phyloP scores from a whole-genome alignment of 1,140 invertebrate species.

The Meloidogyne floridensis region DNA sequence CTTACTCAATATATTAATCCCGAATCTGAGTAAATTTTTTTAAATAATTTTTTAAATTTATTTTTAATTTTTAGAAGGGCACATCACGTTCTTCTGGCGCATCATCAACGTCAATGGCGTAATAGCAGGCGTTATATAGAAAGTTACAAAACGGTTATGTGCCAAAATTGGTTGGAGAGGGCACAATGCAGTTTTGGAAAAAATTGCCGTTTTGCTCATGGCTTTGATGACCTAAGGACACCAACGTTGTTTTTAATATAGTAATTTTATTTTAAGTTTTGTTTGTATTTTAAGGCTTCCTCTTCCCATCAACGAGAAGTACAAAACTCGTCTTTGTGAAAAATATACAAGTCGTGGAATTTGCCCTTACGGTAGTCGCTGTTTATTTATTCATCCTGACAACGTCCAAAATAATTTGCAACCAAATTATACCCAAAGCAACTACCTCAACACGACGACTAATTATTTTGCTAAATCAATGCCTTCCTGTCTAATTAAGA shows the following conservation, averaged over 20 bases:
- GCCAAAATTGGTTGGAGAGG: constrained; percentile 57
- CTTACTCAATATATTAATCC: constrained; percentile 25
- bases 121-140: constrained; percentile 30
- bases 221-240: constrained; percentile 49
- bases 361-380: constrained; percentile 56
- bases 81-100: constrained; percentile 3
- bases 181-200: constrained; percentile 51
- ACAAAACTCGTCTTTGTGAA: constrained; percentile 59
- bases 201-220: constrained; percentile 57
- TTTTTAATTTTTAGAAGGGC: constrained; percentile 18
- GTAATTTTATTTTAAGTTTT: constrained; percentile 7
- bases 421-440: too few species aligned
- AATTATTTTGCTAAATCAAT: constrained; percentile 1
- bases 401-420: not conserved
- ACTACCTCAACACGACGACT: too few species aligned
- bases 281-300: constrained; percentile 11
- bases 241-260: constrained; percentile 29
- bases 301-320: constrained; percentile 48
- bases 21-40: constrained; percentile 10
- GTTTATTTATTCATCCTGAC: constrained; percentile 59
- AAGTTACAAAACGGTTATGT: constrained; percentile 62
- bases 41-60: not conserved
- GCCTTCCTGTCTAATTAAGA: too few species aligned
- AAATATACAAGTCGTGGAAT: constrained; percentile 59
- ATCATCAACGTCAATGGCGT: constrained; percentile 6